These are phyloP conservation scores for Cygnus buccinator DNA, from an alignment of 2,113 vertebrate genomes.

Conservation along the genomic window DNA sequence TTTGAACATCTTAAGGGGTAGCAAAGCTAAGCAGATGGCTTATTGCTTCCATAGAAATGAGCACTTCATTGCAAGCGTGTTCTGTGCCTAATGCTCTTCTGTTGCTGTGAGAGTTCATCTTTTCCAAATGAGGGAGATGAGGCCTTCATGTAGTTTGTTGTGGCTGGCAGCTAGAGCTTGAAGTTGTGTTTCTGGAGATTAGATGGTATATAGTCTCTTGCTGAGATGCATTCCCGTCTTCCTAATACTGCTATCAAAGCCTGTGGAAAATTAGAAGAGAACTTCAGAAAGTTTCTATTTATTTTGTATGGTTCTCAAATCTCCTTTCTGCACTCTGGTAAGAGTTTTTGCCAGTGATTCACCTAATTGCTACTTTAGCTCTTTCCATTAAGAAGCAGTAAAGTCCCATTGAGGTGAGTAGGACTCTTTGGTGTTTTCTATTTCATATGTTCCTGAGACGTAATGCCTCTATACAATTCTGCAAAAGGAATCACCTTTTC, in stretches of 20 bases:
- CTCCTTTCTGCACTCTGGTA: neutral
- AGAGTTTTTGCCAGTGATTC: neutral
- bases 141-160: neutral
- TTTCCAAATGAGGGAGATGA: neutral
- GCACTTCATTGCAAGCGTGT: neutral
- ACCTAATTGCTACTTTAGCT: neutral
- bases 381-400: neutral
- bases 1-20: neutral
- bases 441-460: neutral
- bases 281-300: neutral
- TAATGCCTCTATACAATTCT: neutral
- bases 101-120: neutral
- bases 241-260: neutral
- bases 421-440: neutral
- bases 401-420: neutral
- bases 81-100: neutral
- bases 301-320: neutral
- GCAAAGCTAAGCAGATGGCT: constrained; percentile 8
- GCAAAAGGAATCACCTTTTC: neutral
- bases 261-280: neutral
- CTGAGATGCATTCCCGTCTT: neutral
- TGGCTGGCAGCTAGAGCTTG: neutral
- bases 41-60: neutral
- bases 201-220: neutral
- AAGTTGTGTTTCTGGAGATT: neutral